These are phyloP conservation scores for Trichechus manatus DNA, from an alignment of 2,113 vertebrate species.

Conservation along the genomic window DNA sequence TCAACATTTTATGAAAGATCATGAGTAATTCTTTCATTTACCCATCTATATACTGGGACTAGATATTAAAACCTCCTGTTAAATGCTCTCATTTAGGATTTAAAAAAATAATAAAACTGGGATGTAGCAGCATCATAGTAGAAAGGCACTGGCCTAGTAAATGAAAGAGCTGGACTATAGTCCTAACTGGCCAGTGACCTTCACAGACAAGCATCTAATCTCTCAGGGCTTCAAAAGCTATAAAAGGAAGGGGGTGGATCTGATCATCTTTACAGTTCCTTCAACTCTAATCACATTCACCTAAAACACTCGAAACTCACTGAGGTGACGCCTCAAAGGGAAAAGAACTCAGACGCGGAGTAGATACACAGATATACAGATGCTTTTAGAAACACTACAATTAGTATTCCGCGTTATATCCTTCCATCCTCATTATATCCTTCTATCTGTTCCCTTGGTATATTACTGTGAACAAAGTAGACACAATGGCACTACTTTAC, in stretches of 20 bases:
- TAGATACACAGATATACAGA: not conserved
- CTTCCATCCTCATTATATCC: not conserved
- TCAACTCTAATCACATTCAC: not conserved
- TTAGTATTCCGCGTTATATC: not conserved
- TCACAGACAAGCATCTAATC: not conserved
- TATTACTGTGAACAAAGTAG: not conserved
- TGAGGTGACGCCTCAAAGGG: slow-evolving; percentile 4
- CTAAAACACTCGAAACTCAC: slow-evolving; percentile 40
- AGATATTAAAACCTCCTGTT: slow-evolving; percentile 23
- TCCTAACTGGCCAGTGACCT: not conserved
- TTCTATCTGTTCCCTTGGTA: not conserved
- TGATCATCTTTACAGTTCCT: not conserved
- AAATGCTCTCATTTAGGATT: slow-evolving; percentile 40
- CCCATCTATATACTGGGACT: not conserved
- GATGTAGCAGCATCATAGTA: not conserved
- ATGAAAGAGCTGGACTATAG: not conserved
- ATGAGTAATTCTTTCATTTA: slow-evolving; percentile 46
- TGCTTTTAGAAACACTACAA: slow-evolving; percentile 28
- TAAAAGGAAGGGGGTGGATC: not conserved
- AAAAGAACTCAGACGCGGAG: not conserved
- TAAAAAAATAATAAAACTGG: not conserved
- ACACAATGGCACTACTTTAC: not conserved
- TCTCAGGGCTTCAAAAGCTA: not conserved
- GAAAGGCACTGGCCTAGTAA: not conserved
- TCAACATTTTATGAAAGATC: slow-evolving; percentile 5